Evolutionary conservation across 2,113 vertebrate species (phyloP), one percentile per base, ranked within the genome.

Genomic region (Porphyrio hochstetteri): DNA sequence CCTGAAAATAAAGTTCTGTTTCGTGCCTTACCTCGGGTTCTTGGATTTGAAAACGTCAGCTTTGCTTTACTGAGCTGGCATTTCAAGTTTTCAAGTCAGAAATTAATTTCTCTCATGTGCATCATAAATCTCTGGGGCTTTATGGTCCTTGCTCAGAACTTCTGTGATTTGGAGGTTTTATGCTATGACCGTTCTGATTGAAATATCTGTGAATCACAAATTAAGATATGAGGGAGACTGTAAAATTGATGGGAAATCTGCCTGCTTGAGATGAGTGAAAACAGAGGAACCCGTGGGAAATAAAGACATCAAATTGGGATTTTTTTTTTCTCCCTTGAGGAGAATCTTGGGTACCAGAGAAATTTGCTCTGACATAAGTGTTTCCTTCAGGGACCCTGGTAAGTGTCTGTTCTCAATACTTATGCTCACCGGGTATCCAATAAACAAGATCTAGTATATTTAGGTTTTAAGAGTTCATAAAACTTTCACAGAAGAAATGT

Each of bases 121-220:
- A 31, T 91, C 86, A 79, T 93, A 89, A 93, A 93, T 91, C 86
- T 92, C 79, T 13, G 33, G 29, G 36, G 40, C 68, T 90, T 95
- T 94, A 90, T 67, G 63, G 18, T 57, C 25, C 59, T 85, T 90
- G 88, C 50, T 92, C 52, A 68, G 64, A 97, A 92, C 72, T 87
- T 90, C 28, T 59, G 0, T 87, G 50, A 82, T 94, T 52, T 65
- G 60, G 13, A 36, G 17, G 11, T 27, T 92, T 93, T 93, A 61
- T 5, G 9, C 57, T 88, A 19, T 93, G 82, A 81, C 76, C 6
- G 0, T 90, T 96, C 35, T 0, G 0, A 76, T 88, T 92, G 85
- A 95, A 88, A 61, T 82, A 91, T 72, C 65, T 91, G 24, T 70
- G 89, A 79, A 91, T 95, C 87, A 76, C 40, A 82, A 64, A 94